Conservation (phyloP, 1,140 invertebrate genomes). For the Drosophila sulfurigaster region DNA sequence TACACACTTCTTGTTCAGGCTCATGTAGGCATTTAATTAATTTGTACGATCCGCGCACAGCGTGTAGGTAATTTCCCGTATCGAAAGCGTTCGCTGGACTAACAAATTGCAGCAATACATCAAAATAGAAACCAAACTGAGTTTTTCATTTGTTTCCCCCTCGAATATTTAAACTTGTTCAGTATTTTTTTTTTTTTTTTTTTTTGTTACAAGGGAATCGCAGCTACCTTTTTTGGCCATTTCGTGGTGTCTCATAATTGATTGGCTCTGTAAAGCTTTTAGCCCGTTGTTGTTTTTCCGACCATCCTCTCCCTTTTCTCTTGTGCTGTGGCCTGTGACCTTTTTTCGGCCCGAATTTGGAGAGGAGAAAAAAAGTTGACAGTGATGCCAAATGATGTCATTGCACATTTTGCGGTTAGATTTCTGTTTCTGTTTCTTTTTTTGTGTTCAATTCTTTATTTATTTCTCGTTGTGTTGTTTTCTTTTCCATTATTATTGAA, state of each 20-base stretch:
- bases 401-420: slow-evolving; percentile 56
- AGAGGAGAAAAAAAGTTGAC: slow-evolving; percentile 57
- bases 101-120: slow-evolving; percentile 78
- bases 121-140: slow-evolving; percentile 51
- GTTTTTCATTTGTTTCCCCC: background rate
- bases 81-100: slow-evolving; percentile 63
- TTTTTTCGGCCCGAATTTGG: slow-evolving; percentile 34
- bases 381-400: slow-evolving; percentile 80
- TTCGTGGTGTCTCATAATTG: slow-evolving; percentile 60
- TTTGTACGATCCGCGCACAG: slow-evolving; percentile 74
- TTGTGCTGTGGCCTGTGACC: slow-evolving; percentile 36
- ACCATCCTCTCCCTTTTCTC: background rate
- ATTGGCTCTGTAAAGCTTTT: slow-evolving; percentile 56
- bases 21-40: slow-evolving; percentile 71
- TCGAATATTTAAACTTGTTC: slow-evolving; percentile 21
- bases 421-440: slow-evolving; percentile 44
- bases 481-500: slow-evolving; percentile 46
- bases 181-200: too few species aligned
- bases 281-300: slow-evolving; percentile 26
- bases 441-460: slow-evolving; percentile 39
- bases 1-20: slow-evolving; percentile 19
- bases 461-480: slow-evolving; percentile 31
- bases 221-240: slow-evolving; percentile 67
- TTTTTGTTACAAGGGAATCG: background rate
- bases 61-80: slow-evolving; percentile 77